phyloP scores from a whole-genome alignment of 2,797 vertebrate species.

The Huso huso region DNA sequence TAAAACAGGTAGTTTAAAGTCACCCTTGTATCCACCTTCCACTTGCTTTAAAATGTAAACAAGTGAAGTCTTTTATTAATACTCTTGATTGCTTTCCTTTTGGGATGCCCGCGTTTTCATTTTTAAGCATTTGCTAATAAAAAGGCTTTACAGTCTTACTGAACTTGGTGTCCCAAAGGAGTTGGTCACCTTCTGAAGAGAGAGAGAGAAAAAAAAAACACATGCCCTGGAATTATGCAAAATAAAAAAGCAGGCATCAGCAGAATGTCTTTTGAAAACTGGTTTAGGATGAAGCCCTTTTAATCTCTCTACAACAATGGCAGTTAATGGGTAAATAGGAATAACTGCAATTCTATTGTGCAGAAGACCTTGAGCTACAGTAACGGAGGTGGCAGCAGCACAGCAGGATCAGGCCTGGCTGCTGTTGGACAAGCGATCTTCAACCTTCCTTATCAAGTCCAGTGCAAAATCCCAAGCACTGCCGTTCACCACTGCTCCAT shows the following conservation, averaged over 20 bases:
- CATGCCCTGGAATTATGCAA: neutral
- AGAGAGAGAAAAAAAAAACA: neutral
- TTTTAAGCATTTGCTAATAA: slow-evolving; percentile 1
- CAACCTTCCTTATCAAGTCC: no score
- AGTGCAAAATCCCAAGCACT: no score
- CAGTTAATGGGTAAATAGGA: neutral
- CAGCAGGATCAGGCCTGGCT: neutral
- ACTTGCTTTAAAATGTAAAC: no score
- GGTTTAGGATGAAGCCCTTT: neutral
- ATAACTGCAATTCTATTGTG: neutral
- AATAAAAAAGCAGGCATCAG: neutral
- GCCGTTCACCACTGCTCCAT: no score
- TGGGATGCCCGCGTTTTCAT: neutral
- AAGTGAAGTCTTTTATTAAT: neutral
- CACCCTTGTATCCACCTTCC: no score
- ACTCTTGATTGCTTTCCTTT: neutral
- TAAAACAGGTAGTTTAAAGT: no score
- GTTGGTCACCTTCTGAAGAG: neutral
- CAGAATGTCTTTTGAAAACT: neutral
- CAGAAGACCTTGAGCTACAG: neutral
- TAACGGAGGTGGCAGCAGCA: no score
- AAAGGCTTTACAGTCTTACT: neutral
- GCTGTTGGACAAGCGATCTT: neutral
- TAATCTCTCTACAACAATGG: neutral
- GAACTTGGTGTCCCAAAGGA: neutral